Evolutionary conservation across 2,797 vertebrate genomes (phyloP), one percentile per base, ranked within the genome.

Genomic region (Gymnothorax javanicus): DNA sequence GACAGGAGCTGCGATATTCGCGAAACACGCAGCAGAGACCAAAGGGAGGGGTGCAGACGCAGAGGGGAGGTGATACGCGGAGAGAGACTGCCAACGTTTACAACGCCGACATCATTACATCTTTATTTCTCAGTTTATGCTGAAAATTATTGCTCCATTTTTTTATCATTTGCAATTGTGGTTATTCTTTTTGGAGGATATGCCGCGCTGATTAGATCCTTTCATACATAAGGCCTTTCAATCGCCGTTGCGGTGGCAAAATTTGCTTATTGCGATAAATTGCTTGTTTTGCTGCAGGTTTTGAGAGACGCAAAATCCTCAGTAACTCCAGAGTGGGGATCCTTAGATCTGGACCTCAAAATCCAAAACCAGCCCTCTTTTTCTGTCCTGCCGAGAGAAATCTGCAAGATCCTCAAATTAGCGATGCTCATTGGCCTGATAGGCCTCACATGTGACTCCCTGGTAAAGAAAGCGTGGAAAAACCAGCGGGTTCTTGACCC

Each of bases 11-110:
- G 20, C 93, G 95, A 92, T 94, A 95, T 94, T 94, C 95, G 93
- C 95, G 95, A 96, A 96, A 95, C 94, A 95, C 84, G 93, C 94
- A 93, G 92, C 94, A 93, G 94, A 52, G 84, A 25, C 59, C 20
- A 8, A n/a, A 3, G 62, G 33, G 73, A n/a, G 86, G 85, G 13
- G 43, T 25, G 52, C 57, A n/a, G 67, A 60, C 27, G 13, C 67
- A 20, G 88, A 85, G 69, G 9, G 25, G 64, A 69, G n/a, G 25
- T 6, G 25, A 69, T n/a, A n/a, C 23, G 64, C 0, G 25, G 69
- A 71, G 11, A 71, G 8, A 71, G 7, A 33, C 25, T 12, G 69
- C 69, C 11, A 71, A 71, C 69, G 33, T n/a, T n/a, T 23, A n/a
- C 62, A 62, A 17, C 3, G 15, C 17, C 13, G 23, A 62, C 62